Conservation (phyloP, 2,797 vertebrate species). For the Neopelma chrysocephalum region DNA sequence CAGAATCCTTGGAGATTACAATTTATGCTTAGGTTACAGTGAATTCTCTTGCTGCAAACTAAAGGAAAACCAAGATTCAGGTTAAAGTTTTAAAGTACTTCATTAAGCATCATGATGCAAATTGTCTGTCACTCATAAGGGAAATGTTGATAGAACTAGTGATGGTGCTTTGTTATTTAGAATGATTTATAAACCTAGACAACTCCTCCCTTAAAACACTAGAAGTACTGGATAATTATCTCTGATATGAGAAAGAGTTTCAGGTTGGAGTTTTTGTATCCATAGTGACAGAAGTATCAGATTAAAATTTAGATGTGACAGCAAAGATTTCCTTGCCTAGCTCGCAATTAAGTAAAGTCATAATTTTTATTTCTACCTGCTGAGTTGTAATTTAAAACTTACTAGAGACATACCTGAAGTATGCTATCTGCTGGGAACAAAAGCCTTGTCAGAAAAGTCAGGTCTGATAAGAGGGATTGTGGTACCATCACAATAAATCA, state of each 20-base stretch:
- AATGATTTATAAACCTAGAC: slow-evolving; percentile 13
- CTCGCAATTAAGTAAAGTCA: not conserved
- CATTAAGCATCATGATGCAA: slow-evolving; percentile 10
- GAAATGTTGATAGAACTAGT: not conserved
- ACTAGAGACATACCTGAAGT: not conserved
- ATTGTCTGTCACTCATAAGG: slow-evolving; percentile 10
- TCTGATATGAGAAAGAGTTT: not conserved
- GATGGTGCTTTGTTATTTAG: slow-evolving; percentile 25
- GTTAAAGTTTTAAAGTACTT: slow-evolving; percentile 56
- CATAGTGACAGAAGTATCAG: not conserved
- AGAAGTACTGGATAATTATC: slow-evolving; percentile 33
- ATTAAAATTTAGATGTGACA: slow-evolving; percentile 36
- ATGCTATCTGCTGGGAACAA: slow-evolving; percentile 24
- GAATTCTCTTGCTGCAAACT: slow-evolving; percentile 42
- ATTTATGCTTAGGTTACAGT: slow-evolving; percentile 5
- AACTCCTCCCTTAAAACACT: slow-evolving; percentile 33
- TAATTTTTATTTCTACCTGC: slow-evolving; percentile 20
- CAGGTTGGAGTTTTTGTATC: not conserved
- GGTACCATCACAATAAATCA: slow-evolving; percentile 51
- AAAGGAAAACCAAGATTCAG: slow-evolving; percentile 37
- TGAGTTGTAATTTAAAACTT: slow-evolving; percentile 30
- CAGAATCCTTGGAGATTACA: slow-evolving; percentile 60
- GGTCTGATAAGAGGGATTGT: not conserved
- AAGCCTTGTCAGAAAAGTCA: slow-evolving; percentile 24
- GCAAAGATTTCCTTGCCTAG: slow-evolving; percentile 40